These are phyloP conservation scores for Apomyelois bistriatella DNA, from an alignment of 2,888 invertebrate species.

Conservation along the genomic window DNA sequence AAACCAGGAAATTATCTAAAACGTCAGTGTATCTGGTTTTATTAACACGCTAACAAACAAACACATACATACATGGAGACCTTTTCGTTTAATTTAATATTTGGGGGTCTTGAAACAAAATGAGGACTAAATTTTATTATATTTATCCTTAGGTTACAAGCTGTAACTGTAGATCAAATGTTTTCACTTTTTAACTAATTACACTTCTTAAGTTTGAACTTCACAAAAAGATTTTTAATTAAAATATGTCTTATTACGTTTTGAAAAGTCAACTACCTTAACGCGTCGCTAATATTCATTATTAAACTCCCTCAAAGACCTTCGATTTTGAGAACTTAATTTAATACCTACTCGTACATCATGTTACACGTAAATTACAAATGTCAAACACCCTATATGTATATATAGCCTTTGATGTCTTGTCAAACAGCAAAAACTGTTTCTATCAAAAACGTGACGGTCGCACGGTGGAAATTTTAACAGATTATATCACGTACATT, in stretches of 20 bases:
- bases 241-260: no score
- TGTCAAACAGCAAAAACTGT: conserved; percentile 26
- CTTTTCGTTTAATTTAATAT: no score
- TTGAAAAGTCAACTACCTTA: no score
- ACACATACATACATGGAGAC: no score
- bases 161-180: no score
- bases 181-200: no score
- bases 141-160: no score
- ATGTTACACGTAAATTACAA: conserved; percentile 16
- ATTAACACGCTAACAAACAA: no score
- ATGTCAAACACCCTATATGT: conserved; percentile 14
- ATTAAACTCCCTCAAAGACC: not conserved
- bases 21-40: not conserved
- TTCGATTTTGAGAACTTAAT: not conserved
- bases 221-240: no score
- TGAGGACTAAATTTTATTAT: no score
- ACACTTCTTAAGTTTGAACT: no score
- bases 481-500: conserved; percentile 43
- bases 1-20: not conserved
- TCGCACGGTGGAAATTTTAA: conserved; percentile 34
- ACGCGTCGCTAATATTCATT: not conserved
- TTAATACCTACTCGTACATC: not conserved
- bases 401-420: conserved; percentile 24
- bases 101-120: no score
- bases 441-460: conserved; percentile 33